Percentiles rank a stretch among this genome's conserved stretches.
Conservation (phyloP, 2,888 invertebrate species). For the Eurytoma californica region DNA sequence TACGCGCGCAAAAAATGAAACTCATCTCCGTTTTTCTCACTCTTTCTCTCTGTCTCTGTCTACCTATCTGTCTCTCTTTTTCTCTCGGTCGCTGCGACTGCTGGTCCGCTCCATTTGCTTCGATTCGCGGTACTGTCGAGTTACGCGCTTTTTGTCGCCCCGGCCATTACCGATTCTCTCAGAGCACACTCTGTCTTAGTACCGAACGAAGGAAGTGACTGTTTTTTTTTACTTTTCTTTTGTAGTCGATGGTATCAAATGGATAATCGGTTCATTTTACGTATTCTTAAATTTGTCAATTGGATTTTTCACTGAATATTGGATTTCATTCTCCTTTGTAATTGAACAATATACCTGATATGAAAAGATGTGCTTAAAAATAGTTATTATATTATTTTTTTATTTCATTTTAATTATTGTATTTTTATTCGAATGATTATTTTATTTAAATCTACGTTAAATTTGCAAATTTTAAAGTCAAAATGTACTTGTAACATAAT, state of each 20-base stretch:
- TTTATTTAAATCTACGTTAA: too few species aligned
- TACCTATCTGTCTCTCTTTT: slow-evolving; percentile 18
- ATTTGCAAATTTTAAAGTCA: neutral
- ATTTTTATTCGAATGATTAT: too few species aligned
- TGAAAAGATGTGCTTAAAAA: neutral
- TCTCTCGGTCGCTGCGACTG: slow-evolving; percentile 68
- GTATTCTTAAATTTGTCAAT: slow-evolving; percentile 28
- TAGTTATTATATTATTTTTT: neutral
- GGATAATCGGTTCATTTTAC: neutral
- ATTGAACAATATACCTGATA: neutral
- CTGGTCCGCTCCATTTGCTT: slow-evolving; percentile 70
- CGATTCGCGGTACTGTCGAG: slow-evolving; percentile 63
- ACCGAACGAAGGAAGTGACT: neutral
- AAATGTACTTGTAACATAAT: neutral
- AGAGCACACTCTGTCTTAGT: slow-evolving; percentile 27
- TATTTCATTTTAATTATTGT: neutral
- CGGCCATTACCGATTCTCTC: slow-evolving; percentile 5
- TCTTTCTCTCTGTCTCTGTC: slow-evolving; percentile 34
- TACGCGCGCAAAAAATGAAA: slow-evolving; percentile 10
- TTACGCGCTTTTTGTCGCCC: slow-evolving; percentile 5
- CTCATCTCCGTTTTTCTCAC: neutral
- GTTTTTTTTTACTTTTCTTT: neutral
- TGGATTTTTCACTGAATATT: slow-evolving; percentile 45
- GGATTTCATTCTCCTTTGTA: neutral
- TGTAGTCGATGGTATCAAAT: neutral